These are phyloP conservation scores for Notodonta ziczac DNA, from an alignment of 2,888 invertebrate species.

Conservation along the genomic window DNA sequence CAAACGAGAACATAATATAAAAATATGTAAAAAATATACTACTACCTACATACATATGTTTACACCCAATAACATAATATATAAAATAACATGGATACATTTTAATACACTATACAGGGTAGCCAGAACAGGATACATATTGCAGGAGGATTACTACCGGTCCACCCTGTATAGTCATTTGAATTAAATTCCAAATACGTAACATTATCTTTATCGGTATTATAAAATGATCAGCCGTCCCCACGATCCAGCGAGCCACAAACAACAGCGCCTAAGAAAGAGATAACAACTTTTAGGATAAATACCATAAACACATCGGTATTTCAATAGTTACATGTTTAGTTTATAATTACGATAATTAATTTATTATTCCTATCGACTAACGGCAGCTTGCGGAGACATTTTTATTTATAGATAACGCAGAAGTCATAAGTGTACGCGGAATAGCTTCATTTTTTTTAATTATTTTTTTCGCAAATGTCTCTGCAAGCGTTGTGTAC, in stretches of 20 bases:
- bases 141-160: no score
- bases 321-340: constrained; percentile 64
- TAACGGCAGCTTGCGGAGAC: constrained; percentile 62
- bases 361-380: constrained; percentile 49
- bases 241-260: constrained; percentile 64
- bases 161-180: no score
- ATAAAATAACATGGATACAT: no score
- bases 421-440: constrained; percentile 42
- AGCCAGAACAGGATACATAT: no score
- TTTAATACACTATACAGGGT: no score
- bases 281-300: constrained; percentile 81
- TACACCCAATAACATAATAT: constrained; percentile 29
- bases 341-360: constrained; percentile 64
- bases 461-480: constrained; percentile 38
- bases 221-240: constrained; percentile 30
- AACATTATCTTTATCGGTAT: neutral
- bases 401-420: constrained; percentile 34
- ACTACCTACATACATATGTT: constrained; percentile 21
- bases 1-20: constrained; percentile 15
- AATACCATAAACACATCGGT: constrained; percentile 74
- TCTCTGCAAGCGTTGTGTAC: constrained; percentile 60
- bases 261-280: constrained; percentile 84
- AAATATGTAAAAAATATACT: constrained; percentile 25
- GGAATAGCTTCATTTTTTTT: constrained; percentile 23
- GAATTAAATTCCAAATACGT: no score